Conservation (phyloP, 1,140 invertebrate genomes). For the Saccostrea glomerata region DNA sequence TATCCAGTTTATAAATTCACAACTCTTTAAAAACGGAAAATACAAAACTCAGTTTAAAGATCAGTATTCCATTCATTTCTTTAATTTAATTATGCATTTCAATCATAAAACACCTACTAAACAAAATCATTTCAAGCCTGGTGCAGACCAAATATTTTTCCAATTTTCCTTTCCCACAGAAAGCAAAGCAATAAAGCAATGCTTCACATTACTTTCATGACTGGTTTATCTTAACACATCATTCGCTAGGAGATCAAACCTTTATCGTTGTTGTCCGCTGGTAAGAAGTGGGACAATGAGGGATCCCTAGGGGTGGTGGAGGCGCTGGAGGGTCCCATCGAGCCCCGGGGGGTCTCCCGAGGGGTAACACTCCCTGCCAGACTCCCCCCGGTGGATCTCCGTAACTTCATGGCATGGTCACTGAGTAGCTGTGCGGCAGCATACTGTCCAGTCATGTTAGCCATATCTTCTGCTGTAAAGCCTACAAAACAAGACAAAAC, state of each 20-base stretch:
- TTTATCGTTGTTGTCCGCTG: slow-evolving; percentile 1
- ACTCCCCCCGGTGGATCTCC: slow-evolving; percentile 32
- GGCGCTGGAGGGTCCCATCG: slow-evolving; percentile 20
- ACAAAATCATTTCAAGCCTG: too few species aligned
- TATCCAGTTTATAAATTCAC: too few species aligned
- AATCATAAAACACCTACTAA: too few species aligned
- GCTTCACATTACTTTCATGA: neutral
- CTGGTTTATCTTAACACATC: neutral
- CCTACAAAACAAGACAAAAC: slow-evolving; percentile 3
- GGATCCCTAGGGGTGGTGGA: slow-evolving; percentile 43
- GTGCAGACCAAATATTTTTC: neutral
- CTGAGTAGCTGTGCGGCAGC: slow-evolving; percentile 44
- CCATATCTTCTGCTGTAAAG: slow-evolving; percentile 53
- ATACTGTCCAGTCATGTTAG: slow-evolving; percentile 50
- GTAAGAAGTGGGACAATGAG: neutral
- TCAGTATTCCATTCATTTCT: too few species aligned
- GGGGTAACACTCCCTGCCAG: slow-evolving; percentile 23
- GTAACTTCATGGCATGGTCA: slow-evolving; percentile 44
- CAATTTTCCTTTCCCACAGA: neutral
- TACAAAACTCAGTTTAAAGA: too few species aligned
- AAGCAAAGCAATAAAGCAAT: neutral
- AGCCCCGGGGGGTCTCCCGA: slow-evolving; percentile 34
- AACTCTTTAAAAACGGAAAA: too few species aligned
- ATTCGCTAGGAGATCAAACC: neutral
- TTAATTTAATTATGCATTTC: too few species aligned